Conservation (phyloP, 2,888 invertebrate species). For the Siphlonurus alternatus region DNA sequence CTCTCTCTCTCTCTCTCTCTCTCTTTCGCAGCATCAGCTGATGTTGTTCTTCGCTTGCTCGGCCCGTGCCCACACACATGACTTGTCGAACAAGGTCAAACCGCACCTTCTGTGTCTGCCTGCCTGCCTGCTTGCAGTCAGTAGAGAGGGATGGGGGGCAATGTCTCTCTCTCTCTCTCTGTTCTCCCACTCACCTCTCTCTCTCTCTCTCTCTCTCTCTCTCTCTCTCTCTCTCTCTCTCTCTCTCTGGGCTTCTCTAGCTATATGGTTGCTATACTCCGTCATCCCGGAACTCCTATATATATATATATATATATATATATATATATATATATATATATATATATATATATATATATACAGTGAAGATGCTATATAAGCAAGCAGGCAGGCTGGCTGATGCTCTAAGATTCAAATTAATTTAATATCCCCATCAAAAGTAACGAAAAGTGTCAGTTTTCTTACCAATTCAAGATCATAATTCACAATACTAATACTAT, state of each 20-base stretch:
- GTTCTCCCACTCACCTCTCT: background rate
- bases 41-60: background rate
- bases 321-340: no score
- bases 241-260: background rate
- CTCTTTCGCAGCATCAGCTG: background rate
- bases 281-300: background rate
- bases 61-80: background rate
- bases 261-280: background rate
- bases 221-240: background rate
- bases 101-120: background rate
- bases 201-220: background rate
- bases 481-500: no score
- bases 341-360: no score
- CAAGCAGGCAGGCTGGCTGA: no score
- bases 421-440: no score
- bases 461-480: no score
- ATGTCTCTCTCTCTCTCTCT: background rate
- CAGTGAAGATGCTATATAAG: no score
- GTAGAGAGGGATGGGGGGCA: background rate
- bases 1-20: no score
- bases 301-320: no score
- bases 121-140: background rate
- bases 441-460: no score
- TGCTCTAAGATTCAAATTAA: no score
- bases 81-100: conserved; percentile 7